Base-by-base conservation (phyloP, 2,797 vertebrate species). In the Antennarius maculatus region DNA sequence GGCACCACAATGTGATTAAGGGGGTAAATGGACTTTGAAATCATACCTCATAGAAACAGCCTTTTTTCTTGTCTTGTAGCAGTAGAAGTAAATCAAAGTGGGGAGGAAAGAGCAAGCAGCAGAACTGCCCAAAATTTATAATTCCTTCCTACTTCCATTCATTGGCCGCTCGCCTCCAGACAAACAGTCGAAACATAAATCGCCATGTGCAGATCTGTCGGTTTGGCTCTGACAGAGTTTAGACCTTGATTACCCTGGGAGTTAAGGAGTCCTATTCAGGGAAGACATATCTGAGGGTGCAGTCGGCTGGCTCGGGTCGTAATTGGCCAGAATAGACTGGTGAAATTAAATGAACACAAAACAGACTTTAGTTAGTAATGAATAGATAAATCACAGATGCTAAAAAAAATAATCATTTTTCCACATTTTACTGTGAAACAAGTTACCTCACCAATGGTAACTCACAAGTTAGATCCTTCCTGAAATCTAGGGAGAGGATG, bases 121-220 rank as follows among this genome's bases (percentile, higher is more conserved):
- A 6, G 39, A 28, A 66, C 80, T 73, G 85, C 85, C 86, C 91
- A 81, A 86, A 85, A 82, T 27, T n/a, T 85, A 79, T 86, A 84
- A 79, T 88, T 88, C 80, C 76, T 87, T 87, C 82, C 78, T 83
- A 65, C 77, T 82, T 84, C 71, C 52, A 61, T 71, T 43, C 59
- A 39, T 78, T 90, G 86, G 87, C 85, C 69, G 58, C 6, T 9
- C 55, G 85, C 84, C 87, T 64, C 66, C 58, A 76, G 76, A 81
- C 79, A 85, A 86, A 84, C 65, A 80, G 81, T 82, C 63, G 50
- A 76, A 89, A 75, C 72, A 79, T 69, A 85, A 84, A 79, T 74
- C 50, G n/a, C 73, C 52, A 57, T 74, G 77, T 64, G 76, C 54
- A 78, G 81, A 85, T 89, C 77, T 74, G 80, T 75, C 18, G 58